Evolutionary conservation across 2,113 vertebrate species (phyloP).

Genomic region (Uria lomvia): DNA sequence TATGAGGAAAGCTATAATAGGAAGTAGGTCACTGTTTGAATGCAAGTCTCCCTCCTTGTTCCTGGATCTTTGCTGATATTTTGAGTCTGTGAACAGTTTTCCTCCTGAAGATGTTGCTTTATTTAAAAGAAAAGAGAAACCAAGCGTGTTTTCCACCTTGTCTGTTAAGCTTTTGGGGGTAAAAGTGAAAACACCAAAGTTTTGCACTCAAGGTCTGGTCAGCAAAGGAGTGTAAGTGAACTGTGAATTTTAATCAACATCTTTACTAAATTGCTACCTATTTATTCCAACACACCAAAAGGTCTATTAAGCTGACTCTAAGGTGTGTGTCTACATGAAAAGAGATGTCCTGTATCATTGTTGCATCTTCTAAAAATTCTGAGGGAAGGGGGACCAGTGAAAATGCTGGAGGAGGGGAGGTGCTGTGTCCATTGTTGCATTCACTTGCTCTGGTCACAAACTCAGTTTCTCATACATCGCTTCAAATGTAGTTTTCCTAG

Average conservation of each 20-base stretch:
- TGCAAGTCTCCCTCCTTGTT: background rate
- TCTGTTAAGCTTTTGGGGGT: background rate
- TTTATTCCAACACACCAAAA: background rate
- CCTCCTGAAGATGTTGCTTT: background rate
- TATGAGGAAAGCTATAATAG: conserved; percentile 30
- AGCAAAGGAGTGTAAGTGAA: background rate
- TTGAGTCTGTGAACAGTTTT: background rate
- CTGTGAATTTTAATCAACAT: background rate
- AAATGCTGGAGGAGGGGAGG: background rate
- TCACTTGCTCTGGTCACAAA: background rate
- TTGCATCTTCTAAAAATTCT: background rate
- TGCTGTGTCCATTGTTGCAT: background rate
- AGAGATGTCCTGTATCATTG: background rate
- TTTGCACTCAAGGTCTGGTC: background rate
- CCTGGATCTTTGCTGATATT: conserved; percentile 27
- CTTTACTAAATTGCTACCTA: background rate
- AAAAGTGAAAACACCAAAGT: background rate
- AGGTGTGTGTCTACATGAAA: background rate
- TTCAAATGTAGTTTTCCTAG: background rate
- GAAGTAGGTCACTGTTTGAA: conserved; percentile 55
- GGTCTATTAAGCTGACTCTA: background rate
- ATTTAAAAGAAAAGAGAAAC: background rate
- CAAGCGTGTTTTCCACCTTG: background rate
- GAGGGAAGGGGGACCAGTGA: background rate
- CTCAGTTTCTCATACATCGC: background rate